These are phyloP conservation scores for Micrasema longulum DNA, from an alignment of 1,140 invertebrate species.

Conservation along the genomic window DNA sequence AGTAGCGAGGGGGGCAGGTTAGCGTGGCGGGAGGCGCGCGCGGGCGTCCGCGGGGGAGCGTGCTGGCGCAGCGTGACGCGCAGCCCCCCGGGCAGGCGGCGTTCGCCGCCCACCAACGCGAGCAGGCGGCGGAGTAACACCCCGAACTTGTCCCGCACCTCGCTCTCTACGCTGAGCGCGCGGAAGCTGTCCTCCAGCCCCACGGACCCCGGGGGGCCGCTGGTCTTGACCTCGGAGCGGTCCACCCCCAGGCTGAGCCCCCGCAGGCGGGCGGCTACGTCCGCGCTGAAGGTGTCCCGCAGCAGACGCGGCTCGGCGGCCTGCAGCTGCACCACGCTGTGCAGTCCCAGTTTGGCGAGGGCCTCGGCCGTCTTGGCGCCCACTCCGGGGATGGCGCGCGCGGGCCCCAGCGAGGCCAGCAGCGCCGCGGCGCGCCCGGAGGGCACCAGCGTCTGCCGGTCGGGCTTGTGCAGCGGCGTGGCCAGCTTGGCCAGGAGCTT, in stretches of 20 bases:
- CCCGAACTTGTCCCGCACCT: constrained; percentile 77
- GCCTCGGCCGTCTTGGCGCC: constrained; percentile 75
- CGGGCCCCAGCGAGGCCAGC: constrained; percentile 71
- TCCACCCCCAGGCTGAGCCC: constrained; percentile 79
- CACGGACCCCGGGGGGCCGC: constrained; percentile 76
- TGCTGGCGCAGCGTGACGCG: constrained; percentile 79
- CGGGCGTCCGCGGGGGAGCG: constrained; percentile 69
- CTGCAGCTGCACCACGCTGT: constrained; percentile 75
- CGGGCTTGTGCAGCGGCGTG: constrained; percentile 79
- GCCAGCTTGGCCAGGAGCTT: constrained; percentile 86
- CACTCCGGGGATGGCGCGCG: constrained; percentile 78
- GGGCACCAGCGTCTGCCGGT: constrained; percentile 83
- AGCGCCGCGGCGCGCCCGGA: constrained; percentile 74
- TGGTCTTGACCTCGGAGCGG: constrained; percentile 75
- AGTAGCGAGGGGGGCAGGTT: constrained; percentile 76
- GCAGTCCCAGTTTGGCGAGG: constrained; percentile 73
- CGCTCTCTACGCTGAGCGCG: constrained; percentile 75
- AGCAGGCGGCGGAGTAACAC: constrained; percentile 76
- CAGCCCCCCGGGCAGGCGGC: constrained; percentile 78
- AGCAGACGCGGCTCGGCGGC: constrained; percentile 70
- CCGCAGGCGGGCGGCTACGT: constrained; percentile 75
- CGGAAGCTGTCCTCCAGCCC: constrained; percentile 82
- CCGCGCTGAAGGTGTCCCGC: constrained; percentile 72
- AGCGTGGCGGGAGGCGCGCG: constrained; percentile 78
- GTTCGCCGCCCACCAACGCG: constrained; percentile 71